phyloP scores from a whole-genome alignment of 2,888 invertebrate species.

The Himalopsyche tibetana region DNA sequence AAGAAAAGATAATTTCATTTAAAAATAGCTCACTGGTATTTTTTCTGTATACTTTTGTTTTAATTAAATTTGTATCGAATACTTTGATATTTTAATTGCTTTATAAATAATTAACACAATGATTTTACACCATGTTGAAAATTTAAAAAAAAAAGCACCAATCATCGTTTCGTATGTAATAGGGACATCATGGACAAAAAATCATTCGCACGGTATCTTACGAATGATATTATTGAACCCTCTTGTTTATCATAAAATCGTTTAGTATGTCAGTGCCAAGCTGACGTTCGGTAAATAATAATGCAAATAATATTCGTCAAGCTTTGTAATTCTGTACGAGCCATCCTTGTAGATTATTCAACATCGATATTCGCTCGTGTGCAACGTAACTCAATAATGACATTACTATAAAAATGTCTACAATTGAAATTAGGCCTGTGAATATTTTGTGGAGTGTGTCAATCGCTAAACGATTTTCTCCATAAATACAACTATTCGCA shows the following conservation, averaged over 20 bases:
- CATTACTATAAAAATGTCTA: not conserved
- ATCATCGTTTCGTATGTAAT: not conserved
- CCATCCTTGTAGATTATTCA: slow-evolving; percentile 28
- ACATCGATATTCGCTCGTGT: slow-evolving; percentile 9
- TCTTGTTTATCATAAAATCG: slow-evolving; percentile 1
- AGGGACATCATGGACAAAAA: not conserved
- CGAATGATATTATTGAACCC: slow-evolving; percentile 3
- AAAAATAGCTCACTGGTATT: too few species aligned
- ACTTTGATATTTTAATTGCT: too few species aligned
- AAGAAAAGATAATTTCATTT: too few species aligned
- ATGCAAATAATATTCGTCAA: slow-evolving; percentile 22
- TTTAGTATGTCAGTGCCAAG: slow-evolving; percentile 19
- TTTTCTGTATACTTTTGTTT: too few species aligned
- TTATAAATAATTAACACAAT: not conserved
- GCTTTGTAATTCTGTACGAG: slow-evolving; percentile 7
- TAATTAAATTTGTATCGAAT: too few species aligned
- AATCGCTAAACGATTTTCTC: too few species aligned
- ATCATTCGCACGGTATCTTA: not conserved
- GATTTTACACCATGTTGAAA: not conserved
- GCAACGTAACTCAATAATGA: slow-evolving; percentile 4
- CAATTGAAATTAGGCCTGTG: too few species aligned
- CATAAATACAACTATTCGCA: too few species aligned
- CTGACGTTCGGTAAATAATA: not conserved
- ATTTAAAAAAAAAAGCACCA: not conserved
- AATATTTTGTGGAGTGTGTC: too few species aligned